phyloP scores from a whole-genome alignment of 2,888 invertebrate species.

The Epirrhoe alternata region DNA sequence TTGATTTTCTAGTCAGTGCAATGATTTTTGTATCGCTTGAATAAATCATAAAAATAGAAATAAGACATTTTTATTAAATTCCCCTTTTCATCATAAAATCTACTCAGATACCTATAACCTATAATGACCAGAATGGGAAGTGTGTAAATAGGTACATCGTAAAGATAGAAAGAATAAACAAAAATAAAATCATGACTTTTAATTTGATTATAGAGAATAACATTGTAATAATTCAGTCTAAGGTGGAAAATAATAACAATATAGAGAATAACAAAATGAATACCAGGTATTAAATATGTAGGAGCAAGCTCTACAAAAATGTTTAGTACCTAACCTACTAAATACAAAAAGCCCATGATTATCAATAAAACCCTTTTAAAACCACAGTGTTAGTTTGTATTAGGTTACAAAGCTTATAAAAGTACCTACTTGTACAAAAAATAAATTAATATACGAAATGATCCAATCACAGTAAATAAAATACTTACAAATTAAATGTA shows the following conservation, averaged over 20 bases:
- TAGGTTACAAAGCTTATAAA: background rate
- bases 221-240: conserved; percentile 11
- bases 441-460: conserved; percentile 12
- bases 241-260: conserved; percentile 8
- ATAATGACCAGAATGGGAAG: background rate
- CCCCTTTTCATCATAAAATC: conserved; percentile 1
- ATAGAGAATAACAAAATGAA: background rate
- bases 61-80: conserved; percentile 24
- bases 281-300: background rate
- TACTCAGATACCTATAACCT: background rate
- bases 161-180: background rate
- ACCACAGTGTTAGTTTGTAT: background rate
- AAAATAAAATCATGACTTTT: background rate
- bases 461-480: conserved; percentile 23
- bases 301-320: background rate
- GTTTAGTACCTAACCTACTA: background rate
- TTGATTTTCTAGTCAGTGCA: conserved; percentile 82
- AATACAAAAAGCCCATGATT: background rate
- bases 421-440: background rate
- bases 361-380: background rate
- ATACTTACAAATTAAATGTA: background rate
- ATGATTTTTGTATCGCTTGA: conserved; percentile 80
- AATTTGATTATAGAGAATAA: conserved; percentile 17
- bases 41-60: conserved; percentile 67
- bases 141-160: background rate